Evolutionary conservation across 2,113 vertebrate species (phyloP), one percentile per base, ranked within the genome.

Genomic region (Pseudopipra pipra): DNA sequence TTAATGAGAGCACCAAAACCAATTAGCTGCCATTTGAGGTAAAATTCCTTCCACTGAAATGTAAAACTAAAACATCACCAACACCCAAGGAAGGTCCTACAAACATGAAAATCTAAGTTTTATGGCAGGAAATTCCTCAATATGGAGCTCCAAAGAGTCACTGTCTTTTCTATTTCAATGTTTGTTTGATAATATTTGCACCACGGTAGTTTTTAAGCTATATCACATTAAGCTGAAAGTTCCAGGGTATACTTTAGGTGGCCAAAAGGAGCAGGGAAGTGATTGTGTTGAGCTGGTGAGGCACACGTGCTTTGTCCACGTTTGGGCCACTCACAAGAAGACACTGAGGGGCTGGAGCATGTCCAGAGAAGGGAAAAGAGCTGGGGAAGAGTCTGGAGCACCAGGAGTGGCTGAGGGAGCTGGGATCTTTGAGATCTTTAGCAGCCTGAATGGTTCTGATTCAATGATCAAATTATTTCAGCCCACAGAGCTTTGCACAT

Each of bases 1-100:
- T 93, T 95, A 96, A 96, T 96, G 93, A 97, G 95, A 91, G 92
- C 85, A 84, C 87, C 79, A 96, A 96, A 97, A 83, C 95, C 96
- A 97, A 97, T 97, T 97, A 96, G 91, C 67, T 77, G 35, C 51
- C 51, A 47, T 71, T 90, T 71, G 5, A 88, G 91, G 82, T 95
- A 47, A 27, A 96, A 83, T 16, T 62, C 59, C 59, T 95, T 63
- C 55, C n/a, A 80, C 54, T 66, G 28, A 39, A 63, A 41, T 0
- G 35, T 18, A 33, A 80, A 94, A 83, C 44, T 73, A 35, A 88
- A 94, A 11, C 17, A 61, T 7, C 58, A 3, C 55, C 30, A 77
- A 59, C 46, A 44, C 30, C 3, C 4, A 72, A 66, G 43, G 51
- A 62, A 74, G 70, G 70, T 31, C 31, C 75, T 71, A 35, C 59